Conservation (phyloP, 2,113 vertebrate genomes). For the Bubo scandiacus region DNA sequence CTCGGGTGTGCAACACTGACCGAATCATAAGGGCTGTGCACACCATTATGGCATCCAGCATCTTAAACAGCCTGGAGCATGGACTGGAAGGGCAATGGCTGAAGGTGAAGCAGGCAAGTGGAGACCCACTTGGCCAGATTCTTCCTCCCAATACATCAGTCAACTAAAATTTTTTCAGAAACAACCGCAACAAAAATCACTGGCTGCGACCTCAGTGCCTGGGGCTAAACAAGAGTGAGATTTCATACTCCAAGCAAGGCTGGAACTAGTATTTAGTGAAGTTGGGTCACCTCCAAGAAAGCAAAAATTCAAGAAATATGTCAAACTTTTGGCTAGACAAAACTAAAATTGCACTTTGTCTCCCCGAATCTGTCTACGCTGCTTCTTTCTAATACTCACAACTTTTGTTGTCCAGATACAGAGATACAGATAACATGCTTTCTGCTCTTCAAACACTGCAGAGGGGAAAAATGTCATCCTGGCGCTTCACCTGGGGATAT, state of each 20-base stretch:
- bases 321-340: background rate
- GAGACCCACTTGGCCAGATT: background rate
- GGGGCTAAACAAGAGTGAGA: background rate
- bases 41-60: background rate
- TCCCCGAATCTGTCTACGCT: background rate
- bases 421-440: accelerated
- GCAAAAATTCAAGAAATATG: background rate
- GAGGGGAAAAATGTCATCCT: background rate
- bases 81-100: background rate
- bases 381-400: background rate
- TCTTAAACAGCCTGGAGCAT: background rate
- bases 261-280: background rate
- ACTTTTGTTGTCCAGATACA: background rate
- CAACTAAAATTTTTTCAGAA: background rate
- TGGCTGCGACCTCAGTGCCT: background rate
- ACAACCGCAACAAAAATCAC: background rate
- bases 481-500: background rate
- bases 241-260: background rate
- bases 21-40: background rate
- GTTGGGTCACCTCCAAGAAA: background rate
- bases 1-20: background rate
- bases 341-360: background rate
- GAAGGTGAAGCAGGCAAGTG: background rate
- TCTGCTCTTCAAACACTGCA: background rate
- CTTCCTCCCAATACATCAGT: background rate